Evolutionary conservation across 2,797 vertebrate genomes (phyloP).

Genomic region (Oryzias dopingdopingensis): DNA sequence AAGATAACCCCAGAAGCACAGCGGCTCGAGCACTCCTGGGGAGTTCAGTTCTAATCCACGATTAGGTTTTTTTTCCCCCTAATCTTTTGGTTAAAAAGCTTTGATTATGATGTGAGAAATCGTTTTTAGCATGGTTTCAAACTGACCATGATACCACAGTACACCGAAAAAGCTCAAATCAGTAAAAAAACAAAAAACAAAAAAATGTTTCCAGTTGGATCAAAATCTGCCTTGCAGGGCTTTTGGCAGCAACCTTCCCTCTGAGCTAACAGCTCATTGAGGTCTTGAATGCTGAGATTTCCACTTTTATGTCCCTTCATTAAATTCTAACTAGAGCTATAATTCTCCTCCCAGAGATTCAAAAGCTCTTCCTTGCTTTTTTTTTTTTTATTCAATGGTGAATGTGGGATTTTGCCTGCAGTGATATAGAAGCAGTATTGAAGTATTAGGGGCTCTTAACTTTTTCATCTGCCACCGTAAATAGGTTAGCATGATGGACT

Average conservation of each 20-base stretch:
- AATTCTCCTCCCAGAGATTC: constrained; percentile 49
- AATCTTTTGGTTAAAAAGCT: constrained; percentile 22
- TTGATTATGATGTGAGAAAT: constrained; percentile 26
- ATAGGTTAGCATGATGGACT: constrained; percentile 63
- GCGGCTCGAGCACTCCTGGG: constrained; percentile 12
- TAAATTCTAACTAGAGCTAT: constrained; percentile 55
- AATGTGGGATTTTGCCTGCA: constrained; percentile 8
- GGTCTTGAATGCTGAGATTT: constrained; percentile 46
- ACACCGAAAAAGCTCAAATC: constrained; percentile 18
- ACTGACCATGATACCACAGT: constrained; percentile 22
- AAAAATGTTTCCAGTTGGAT: constrained; percentile 20
- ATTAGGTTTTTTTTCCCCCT: constrained; percentile 13
- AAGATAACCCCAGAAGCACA: constrained; percentile 38
- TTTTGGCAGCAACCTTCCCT: constrained; percentile 29
- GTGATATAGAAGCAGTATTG: constrained; percentile 30
- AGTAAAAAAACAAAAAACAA: constrained; percentile 17
- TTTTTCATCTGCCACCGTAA: constrained; percentile 46
- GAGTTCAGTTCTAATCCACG: constrained; percentile 8
- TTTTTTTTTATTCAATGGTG: constrained; percentile 12
- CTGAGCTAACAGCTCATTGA: constrained; percentile 30
- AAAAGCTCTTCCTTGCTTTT: constrained; percentile 41
- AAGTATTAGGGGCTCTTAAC: constrained; percentile 38
- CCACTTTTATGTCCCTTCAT: constrained; percentile 54
- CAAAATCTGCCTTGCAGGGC: constrained; percentile 20
- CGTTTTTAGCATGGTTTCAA: constrained; percentile 29